These are phyloP conservation scores for Hermodice carunculata DNA, from an alignment of 2,888 invertebrate species.

Conservation along the genomic window DNA sequence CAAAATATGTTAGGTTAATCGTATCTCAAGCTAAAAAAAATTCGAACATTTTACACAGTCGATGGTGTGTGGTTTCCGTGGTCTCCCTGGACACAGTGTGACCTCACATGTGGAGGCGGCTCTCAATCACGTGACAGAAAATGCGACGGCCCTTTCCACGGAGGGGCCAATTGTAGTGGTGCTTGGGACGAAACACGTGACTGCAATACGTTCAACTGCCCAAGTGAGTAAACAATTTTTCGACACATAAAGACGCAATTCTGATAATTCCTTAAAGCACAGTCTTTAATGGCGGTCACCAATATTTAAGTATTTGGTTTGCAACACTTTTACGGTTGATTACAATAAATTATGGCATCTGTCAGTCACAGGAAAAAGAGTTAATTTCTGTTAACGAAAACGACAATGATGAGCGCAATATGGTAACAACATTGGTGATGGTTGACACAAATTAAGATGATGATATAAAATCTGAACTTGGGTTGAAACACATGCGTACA, in stretches of 20 bases:
- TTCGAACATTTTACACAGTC: background rate
- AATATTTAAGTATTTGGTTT: background rate
- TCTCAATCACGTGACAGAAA: background rate
- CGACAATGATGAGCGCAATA: too few species aligned
- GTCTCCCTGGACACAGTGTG: background rate
- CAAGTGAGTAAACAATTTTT: slow-evolving; percentile 2
- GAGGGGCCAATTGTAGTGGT: background rate
- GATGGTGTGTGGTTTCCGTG: background rate
- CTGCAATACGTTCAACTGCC: slow-evolving; percentile 1
- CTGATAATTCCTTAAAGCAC: background rate
- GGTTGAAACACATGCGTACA: too few species aligned
- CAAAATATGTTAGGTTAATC: too few species aligned
- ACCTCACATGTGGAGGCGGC: slow-evolving; percentile 2
- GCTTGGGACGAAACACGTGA: background rate
- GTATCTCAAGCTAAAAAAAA: too few species aligned
- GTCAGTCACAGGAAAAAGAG: background rate
- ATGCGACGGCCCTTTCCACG: background rate
- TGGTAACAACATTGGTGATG: too few species aligned
- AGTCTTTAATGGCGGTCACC: background rate
- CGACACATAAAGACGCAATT: background rate
- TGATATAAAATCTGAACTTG: too few species aligned
- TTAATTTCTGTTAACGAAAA: too few species aligned
- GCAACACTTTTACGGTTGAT: background rate
- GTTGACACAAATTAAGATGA: too few species aligned
- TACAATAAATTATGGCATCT: background rate